Base-by-base conservation (phyloP, 2,113 vertebrate genomes). In the Cochlearius cochlearius region DNA sequence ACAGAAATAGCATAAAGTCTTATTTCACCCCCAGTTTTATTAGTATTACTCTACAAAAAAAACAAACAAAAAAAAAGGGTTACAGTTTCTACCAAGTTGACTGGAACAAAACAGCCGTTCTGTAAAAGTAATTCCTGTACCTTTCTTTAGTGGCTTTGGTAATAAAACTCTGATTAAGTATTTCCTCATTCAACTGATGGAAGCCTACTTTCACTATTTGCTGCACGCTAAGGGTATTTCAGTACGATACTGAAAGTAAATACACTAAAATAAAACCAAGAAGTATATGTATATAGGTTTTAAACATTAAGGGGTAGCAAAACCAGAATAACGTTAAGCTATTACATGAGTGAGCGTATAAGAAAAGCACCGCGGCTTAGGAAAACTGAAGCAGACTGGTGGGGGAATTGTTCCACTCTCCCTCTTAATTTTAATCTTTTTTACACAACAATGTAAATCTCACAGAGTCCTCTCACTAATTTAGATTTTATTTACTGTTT, bases 291-390 rank as follows among this genome's bases (percentile, higher is more conserved):
- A 55, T 19, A 3, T 49, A 10, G 13, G 14, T 43, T 90, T 81
- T 39, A n/a, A 49, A 49, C 86, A 72, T 30, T 34, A 63, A 67
- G 2, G 10, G 8, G 18, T 11, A 69, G 55, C 52, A 94, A 76
- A 69, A 38, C 22, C 43, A 59, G 55, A 76, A 22, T 45, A 30
- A 29, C 36, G 58, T 47, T 20, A 88, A 49, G 25, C 55, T 36
- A 5, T 22, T 47, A 38, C 1, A 5, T 5, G 17, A 74, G 4
- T 8, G 16, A 43, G 32, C n/a, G 5, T 4, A 0, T 19, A 59
- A 55, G 69, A 63, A 67, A 43, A 69, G 7, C 34, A 43, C 12
- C 10, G 2, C 39, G 39, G 12, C 18, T 75, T 30, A 18, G 11
- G 21, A 38, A 59, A 50, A 32, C 34, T 36, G 22, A 3, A 69